phyloP scores from a whole-genome alignment of 2,888 invertebrate species.

The Therioaphis trifolii region DNA sequence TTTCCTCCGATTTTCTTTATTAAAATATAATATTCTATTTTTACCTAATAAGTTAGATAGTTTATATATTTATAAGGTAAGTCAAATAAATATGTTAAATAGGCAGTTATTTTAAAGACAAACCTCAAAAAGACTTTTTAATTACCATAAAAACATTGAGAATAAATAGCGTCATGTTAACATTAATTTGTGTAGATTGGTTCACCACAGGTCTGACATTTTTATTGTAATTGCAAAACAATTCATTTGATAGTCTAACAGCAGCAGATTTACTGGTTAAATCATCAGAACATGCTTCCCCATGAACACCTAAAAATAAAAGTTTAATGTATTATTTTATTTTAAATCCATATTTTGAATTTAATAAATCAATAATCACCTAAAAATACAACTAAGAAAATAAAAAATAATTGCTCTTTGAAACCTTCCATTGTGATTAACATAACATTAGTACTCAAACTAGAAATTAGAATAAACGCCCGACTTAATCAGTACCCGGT shows the following conservation, averaged over 20 bases:
- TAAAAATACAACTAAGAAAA: neutral
- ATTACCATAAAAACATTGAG: neutral
- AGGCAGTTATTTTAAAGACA: no score
- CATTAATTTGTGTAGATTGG: slow-evolving; percentile 24
- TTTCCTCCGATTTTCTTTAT: no score
- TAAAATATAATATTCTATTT: no score
- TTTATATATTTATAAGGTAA: no score
- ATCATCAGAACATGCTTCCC: slow-evolving; percentile 18
- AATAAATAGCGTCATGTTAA: neutral
- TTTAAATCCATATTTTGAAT: no score
- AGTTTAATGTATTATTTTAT: neutral
- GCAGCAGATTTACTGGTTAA: slow-evolving; percentile 22
- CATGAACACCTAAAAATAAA: neutral
- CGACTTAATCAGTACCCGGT: neutral
- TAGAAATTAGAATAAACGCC: slow-evolving; percentile 39
- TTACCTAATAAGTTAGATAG: no score
- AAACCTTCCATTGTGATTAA: slow-evolving; percentile 14
- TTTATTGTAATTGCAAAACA: slow-evolving; percentile 46
- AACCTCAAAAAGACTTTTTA: no score
- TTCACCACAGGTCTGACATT: slow-evolving; percentile 47
- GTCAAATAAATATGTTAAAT: no score
- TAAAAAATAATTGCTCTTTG: slow-evolving; percentile 10
- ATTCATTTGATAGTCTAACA: slow-evolving; percentile 36
- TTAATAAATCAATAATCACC: slow-evolving; percentile 21
- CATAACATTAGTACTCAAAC: neutral